phyloP scores from a whole-genome alignment of 1,140 invertebrate species.

The Drosophila insularis region DNA sequence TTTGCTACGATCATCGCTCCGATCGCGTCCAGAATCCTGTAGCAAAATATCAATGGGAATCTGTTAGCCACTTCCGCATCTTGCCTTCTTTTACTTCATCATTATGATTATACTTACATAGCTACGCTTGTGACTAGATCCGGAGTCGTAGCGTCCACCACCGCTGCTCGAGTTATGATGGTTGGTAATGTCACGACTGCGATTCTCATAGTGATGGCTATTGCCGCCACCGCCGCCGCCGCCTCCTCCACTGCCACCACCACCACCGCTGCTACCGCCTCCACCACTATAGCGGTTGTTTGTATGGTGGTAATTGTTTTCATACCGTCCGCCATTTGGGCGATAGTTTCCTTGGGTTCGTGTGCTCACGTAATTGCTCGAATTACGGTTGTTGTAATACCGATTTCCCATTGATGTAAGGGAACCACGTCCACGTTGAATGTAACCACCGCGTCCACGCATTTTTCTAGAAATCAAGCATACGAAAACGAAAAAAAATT shows the following conservation, averaged over 20 bases:
- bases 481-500: background rate
- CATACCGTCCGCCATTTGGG: slow-evolving; percentile 63
- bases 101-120: slow-evolving; percentile 68
- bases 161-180: slow-evolving; percentile 66
- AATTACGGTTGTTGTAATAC: slow-evolving; percentile 72
- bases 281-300: slow-evolving; percentile 55
- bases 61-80: slow-evolving; percentile 5
- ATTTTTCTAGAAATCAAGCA: slow-evolving; percentile 40
- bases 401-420: slow-evolving; percentile 60
- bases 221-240: slow-evolving; percentile 35
- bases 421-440: slow-evolving; percentile 60
- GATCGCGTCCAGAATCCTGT: slow-evolving; percentile 74
- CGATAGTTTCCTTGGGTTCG: slow-evolving; percentile 71
- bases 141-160: slow-evolving; percentile 66
- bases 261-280: slow-evolving; percentile 33
- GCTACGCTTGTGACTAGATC: slow-evolving; percentile 66
- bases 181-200: slow-evolving; percentile 66
- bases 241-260: slow-evolving; percentile 15
- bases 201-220: slow-evolving; percentile 69
- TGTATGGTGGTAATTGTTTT: slow-evolving; percentile 65
- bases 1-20: slow-evolving; percentile 70
- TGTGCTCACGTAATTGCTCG: slow-evolving; percentile 73
- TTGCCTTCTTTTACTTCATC: background rate
- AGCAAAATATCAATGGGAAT: slow-evolving; percentile 26
- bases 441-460: slow-evolving; percentile 74